Percentiles rank a stretch among this genome's conserved stretches.
Conservation (phyloP, 2,888 invertebrate species). For the Mythimna ferrago region DNA sequence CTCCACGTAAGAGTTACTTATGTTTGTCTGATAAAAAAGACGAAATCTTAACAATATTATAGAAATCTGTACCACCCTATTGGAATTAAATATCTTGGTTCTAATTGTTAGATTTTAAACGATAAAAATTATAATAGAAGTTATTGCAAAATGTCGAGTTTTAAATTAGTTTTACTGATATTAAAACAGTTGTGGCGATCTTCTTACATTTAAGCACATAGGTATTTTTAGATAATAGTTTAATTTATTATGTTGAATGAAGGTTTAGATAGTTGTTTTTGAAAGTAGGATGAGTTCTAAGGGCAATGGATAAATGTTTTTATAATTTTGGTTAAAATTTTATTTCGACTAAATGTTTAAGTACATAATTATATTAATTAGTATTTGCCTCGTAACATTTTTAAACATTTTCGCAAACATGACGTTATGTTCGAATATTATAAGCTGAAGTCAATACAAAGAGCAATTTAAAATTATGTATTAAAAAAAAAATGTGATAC, state of each 20-base stretch:
- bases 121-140: not conserved
- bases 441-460: not conserved
- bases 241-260: constrained; percentile 42
- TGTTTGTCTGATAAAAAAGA: constrained; percentile 15
- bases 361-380: no score
- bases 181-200: constrained; percentile 9
- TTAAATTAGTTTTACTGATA: constrained; percentile 4
- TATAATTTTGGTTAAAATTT: not conserved
- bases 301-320: constrained; percentile 37
- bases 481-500: not conserved
- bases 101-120: not conserved
- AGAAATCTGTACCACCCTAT: constrained; percentile 18
- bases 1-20: constrained; percentile 1
- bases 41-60: constrained; percentile 11
- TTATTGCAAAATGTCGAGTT: not conserved
- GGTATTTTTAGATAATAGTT: constrained; percentile 23
- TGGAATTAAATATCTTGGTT: constrained; percentile 6
- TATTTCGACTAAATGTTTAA: no score
- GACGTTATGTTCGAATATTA: not conserved
- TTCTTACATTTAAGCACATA: constrained; percentile 4
- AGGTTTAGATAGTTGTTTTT: constrained; percentile 20
- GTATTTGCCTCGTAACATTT: no score
- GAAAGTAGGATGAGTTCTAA: constrained; percentile 15
- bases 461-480: not conserved
- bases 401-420: not conserved